phyloP scores from a whole-genome alignment of 2,113 vertebrate genomes.

The Sturnus vulgaris region DNA sequence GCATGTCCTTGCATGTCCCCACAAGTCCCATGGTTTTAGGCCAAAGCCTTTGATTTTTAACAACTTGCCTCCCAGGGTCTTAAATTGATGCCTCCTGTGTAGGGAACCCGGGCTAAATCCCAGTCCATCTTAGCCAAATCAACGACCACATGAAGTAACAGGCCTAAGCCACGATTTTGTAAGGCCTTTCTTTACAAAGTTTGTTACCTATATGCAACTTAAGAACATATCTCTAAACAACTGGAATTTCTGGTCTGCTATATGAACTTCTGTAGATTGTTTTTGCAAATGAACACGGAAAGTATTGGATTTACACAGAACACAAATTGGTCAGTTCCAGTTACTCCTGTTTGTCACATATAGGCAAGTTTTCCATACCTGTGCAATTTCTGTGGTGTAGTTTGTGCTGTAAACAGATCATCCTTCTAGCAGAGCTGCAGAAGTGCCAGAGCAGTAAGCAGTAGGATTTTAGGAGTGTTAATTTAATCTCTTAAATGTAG shows the following conservation, averaged over 20 bases:
- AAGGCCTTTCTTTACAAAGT: too few species aligned
- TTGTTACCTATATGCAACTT: neutral
- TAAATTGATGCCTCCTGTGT: too few species aligned
- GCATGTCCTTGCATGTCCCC: too few species aligned
- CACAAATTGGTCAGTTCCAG: neutral
- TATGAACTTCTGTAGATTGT: neutral
- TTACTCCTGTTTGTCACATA: neutral
- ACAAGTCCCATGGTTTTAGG: too few species aligned
- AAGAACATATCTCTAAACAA: neutral
- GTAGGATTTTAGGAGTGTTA: neutral
- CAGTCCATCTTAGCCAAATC: too few species aligned
- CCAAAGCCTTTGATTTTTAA: too few species aligned
- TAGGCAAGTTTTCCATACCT: neutral
- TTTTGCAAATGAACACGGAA: neutral
- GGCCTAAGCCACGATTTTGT: too few species aligned
- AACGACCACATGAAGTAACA: too few species aligned
- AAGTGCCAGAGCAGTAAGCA: neutral
- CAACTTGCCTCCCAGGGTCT: too few species aligned
- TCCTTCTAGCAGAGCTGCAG: neutral
- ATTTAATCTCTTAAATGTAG: neutral
- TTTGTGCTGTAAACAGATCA: neutral
- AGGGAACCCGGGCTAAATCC: too few species aligned
- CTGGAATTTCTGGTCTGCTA: neutral
- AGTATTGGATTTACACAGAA: fast-evolving
- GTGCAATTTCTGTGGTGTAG: neutral